Conservation (phyloP, 2,888 invertebrate species). For the Helicoverpa assulta region DNA sequence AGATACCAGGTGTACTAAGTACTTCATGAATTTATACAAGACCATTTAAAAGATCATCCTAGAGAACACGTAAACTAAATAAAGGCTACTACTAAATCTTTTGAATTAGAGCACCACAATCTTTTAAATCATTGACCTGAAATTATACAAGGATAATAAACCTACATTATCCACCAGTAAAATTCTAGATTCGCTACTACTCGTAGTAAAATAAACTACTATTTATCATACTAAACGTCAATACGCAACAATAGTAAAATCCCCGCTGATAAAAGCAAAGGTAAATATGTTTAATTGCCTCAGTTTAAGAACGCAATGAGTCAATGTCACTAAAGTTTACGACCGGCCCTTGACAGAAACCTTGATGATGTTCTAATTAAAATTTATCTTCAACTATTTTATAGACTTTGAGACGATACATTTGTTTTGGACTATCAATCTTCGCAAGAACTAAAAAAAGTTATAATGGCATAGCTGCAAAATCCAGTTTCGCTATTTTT, state of each 20-base stretch:
- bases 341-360: slow-evolving; percentile 36
- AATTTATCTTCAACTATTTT: slow-evolving; percentile 56
- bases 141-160: neutral
- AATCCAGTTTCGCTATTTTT: neutral
- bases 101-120: neutral
- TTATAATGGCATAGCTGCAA: neutral
- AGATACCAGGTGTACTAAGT: too few relatives aligned
- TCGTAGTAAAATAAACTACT: slow-evolving; percentile 1
- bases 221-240: slow-evolving; percentile 33
- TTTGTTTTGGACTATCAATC: slow-evolving; percentile 51
- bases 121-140: neutral
- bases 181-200: neutral
- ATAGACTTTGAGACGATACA: slow-evolving; percentile 36
- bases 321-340: slow-evolving; percentile 64
- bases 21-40: too few relatives aligned
- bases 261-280: slow-evolving; percentile 62
- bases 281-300: slow-evolving; percentile 59
- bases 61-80: neutral
- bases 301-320: slow-evolving; percentile 67
- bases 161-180: neutral
- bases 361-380: slow-evolving; percentile 58
- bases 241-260: slow-evolving; percentile 55
- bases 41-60: too few relatives aligned
- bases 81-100: neutral
- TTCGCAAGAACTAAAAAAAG: neutral